Conservation (phyloP, 2,113 vertebrate genomes). For the Stigmatopora nigra region DNA sequence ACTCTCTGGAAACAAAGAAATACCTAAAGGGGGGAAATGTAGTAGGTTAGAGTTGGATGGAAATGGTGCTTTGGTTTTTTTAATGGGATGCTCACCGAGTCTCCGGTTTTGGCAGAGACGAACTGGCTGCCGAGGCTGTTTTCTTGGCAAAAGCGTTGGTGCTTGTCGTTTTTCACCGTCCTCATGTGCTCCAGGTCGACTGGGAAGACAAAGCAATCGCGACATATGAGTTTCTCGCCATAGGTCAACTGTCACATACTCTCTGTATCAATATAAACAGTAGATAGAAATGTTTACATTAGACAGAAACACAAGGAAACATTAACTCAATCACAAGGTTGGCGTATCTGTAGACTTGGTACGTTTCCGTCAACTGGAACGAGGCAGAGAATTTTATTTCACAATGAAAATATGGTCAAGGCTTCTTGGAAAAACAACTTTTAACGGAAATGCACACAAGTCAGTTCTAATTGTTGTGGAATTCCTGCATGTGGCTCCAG, state of each 20-base stretch:
- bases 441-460: too few relatives aligned
- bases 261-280: slow-evolving; percentile 45
- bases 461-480: too few relatives aligned
- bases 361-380: background rate
- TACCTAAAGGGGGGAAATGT: slow-evolving; percentile 74
- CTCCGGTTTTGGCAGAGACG: slow-evolving; percentile 94
- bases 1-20: slow-evolving; percentile 96
- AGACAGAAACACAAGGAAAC: slow-evolving; percentile 41
- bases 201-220: slow-evolving; percentile 61
- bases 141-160: slow-evolving; percentile 93
- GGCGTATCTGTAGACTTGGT: slow-evolving; percentile 8
- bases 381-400: too few relatives aligned
- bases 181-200: slow-evolving; percentile 98
- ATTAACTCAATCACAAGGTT: slow-evolving; percentile 43
- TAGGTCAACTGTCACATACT: slow-evolving; percentile 35
- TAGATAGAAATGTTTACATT: slow-evolving; percentile 53
- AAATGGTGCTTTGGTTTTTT: background rate
- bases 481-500: too few relatives aligned
- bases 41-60: background rate
- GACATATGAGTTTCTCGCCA: slow-evolving; percentile 36
- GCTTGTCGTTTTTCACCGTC: slow-evolving; percentile 92
- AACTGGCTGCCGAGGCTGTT: slow-evolving; percentile 90
- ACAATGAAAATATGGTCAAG: background rate
- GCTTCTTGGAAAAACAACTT: too few relatives aligned
- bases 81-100: slow-evolving; percentile 79